Evolutionary conservation across 2,888 invertebrate genomes (phyloP).

Genomic region (Rhagophthalmus giganteus): DNA sequence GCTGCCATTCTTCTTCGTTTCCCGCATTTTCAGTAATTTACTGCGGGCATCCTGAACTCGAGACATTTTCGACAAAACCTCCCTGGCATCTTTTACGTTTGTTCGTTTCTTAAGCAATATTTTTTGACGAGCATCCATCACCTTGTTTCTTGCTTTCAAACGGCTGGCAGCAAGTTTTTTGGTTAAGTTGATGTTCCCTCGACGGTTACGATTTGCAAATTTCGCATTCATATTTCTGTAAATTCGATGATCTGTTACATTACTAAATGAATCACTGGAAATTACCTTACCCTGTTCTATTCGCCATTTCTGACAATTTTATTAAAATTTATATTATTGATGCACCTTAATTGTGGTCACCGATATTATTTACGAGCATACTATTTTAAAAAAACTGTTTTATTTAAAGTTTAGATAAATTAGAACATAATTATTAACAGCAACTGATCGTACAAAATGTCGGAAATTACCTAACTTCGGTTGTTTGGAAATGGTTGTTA

Average conservation of each 20-base stretch:
- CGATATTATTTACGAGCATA: not conserved
- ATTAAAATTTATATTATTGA: not conserved
- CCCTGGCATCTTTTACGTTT: constrained; percentile 77
- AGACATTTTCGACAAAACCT: constrained; percentile 75
- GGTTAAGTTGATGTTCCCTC: constrained; percentile 22
- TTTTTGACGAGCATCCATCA: constrained; percentile 74
- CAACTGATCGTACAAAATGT: too few relatives aligned
- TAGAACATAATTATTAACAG: too few relatives aligned
- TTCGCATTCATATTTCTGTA: constrained; percentile 6
- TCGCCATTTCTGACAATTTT: too few relatives aligned
- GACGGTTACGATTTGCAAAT: constrained; percentile 7
- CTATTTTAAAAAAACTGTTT: too few relatives aligned
- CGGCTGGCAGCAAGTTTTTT: constrained; percentile 4
- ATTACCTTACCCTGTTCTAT: not conserved
- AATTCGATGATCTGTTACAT: not conserved
- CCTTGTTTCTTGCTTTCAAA: too few relatives aligned
- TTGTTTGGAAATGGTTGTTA: too few relatives aligned
- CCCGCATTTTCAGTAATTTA: constrained; percentile 67
- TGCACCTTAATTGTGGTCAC: not conserved
- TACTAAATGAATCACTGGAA: not conserved
- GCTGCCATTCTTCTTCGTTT: constrained; percentile 44
- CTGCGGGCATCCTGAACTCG: constrained; percentile 75
- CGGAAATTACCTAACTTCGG: too few relatives aligned
- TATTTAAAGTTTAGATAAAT: too few relatives aligned
- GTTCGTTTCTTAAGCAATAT: constrained; percentile 77